Percentiles rank a stretch among this genome's conserved stretches.
phyloP scores from a whole-genome alignment of 1,140 invertebrate species.

The Platyscapa corneri region DNA sequence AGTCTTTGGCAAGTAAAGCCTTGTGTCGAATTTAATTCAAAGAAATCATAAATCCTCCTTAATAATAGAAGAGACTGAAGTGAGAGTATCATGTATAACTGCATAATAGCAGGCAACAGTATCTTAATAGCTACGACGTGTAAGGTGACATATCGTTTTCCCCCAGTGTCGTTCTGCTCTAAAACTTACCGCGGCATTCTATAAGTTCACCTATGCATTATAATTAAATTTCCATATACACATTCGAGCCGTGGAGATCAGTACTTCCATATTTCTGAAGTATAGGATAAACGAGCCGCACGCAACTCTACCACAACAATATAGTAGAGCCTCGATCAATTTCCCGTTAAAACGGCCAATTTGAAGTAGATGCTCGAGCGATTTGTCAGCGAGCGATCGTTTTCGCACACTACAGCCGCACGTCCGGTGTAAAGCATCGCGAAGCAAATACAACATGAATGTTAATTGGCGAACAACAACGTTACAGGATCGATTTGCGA shows the following conservation, averaged over 20 bases:
- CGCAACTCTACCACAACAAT: background rate
- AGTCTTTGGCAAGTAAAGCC: no score
- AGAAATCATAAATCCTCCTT: no score
- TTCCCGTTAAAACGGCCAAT: slow-evolving; percentile 45
- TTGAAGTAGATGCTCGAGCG: slow-evolving; percentile 40
- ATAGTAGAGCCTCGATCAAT: slow-evolving; percentile 40
- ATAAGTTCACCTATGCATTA: slow-evolving; percentile 9
- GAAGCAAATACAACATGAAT: background rate
- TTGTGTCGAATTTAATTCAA: no score
- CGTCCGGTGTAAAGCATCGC: background rate
- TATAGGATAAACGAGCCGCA: background rate
- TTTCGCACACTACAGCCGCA: background rate
- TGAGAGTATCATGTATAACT: no score
- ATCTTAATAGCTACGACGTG: no score
- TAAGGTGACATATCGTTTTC: slow-evolving; percentile 28
- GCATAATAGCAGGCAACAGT: no score
- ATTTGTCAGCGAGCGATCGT: slow-evolving; percentile 50
- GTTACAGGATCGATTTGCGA: background rate
- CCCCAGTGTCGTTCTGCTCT: background rate
- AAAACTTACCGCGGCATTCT: slow-evolving; percentile 13
- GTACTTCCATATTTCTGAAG: slow-evolving; percentile 3
- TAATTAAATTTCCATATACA: slow-evolving; percentile 29
- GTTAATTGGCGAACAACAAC: background rate
- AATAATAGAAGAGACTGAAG: no score
- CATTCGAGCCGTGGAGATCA: background rate